Evolutionary conservation across 2,888 invertebrate genomes (phyloP), one percentile per base, ranked within the genome.

Genomic region (Synanthedon vespiformis): DNA sequence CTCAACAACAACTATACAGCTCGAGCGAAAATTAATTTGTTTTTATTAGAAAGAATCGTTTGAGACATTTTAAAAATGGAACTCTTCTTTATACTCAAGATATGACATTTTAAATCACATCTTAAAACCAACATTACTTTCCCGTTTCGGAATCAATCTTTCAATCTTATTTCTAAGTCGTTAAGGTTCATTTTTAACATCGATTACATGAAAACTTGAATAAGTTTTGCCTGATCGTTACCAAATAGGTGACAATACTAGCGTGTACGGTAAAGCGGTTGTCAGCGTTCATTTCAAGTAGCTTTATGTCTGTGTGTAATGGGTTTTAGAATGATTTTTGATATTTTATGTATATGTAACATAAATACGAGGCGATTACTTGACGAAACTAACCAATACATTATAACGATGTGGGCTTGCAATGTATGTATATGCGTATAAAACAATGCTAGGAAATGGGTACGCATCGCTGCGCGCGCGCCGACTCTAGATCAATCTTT

Each of bases 211-310:
- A 6, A 34, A 34, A 34, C 2, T 34, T 6, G 2, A 34, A 10
- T 34, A 34, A 10, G 34, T 34, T 10, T 34, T 34, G 6, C 8
- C 69, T 77, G 80, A 81, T 82, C 80, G 80, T 80, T 71, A 70
- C 62, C 71, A 75, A 81, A 79, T 73, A 80, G 85, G 85, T 81
- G 85, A 85, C 85, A 83, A 85, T 81, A 78, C 64, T 73, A 74
- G 70, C 74, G 73, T 69, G 65, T 68, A 62, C 61, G 57, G 64
- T 72, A 73, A 72, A 71, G 59, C 61, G 62, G 60, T 63, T 57
- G 44, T 44, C 41, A 57, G 56, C 72, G 69, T 72, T 84, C 78
- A 75, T 82, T 83, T 83, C 82, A 65, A 71, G 80, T 76, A 83
- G 84, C 80, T 83, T 22, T 83, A 81, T 74, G 80, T 78, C 67